These are phyloP conservation scores for Boleophthalmus pectinirostris DNA, from an alignment of 2,113 vertebrate genomes.

Conservation along the genomic window DNA sequence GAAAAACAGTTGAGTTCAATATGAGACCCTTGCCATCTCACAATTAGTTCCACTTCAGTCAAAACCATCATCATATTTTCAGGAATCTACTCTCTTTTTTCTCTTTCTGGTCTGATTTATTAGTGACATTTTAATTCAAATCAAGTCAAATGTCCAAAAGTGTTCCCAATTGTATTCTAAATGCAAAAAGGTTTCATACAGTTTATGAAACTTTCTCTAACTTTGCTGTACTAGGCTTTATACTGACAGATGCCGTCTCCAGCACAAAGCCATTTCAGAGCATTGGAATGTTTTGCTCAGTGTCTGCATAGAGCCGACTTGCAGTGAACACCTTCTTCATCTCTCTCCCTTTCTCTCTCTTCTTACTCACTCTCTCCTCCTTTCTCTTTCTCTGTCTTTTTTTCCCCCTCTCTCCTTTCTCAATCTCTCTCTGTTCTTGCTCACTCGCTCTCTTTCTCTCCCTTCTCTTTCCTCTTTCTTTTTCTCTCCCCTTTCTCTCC, in stretches of 20 bases:
- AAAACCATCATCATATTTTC: too few relatives aligned
- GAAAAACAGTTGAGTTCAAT: neutral
- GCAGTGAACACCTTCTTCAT: neutral
- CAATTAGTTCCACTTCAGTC: too few relatives aligned
- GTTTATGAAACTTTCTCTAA: neutral
- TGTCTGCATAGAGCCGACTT: neutral
- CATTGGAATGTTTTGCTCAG: constrained; percentile 9
- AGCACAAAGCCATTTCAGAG: constrained; percentile 1
- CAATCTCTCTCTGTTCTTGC: too few relatives aligned
- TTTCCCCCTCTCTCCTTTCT: neutral
- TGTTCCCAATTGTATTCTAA: neutral
- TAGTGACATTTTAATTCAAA: neutral
- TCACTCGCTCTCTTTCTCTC: too few relatives aligned
- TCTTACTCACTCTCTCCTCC: neutral
- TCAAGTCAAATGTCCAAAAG: neutral
- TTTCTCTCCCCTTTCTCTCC: neutral
- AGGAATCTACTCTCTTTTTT: neutral
- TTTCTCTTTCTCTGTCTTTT: neutral
- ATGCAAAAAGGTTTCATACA: neutral
- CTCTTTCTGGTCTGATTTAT: neutral
- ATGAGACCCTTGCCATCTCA: too few relatives aligned
- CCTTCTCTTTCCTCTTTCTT: neutral
- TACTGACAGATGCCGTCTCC: neutral
- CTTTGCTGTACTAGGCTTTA: neutral
- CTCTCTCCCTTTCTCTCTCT: neutral